Conservation (phyloP, 2,113 vertebrate genomes). For the Myotis brandtii region DNA sequence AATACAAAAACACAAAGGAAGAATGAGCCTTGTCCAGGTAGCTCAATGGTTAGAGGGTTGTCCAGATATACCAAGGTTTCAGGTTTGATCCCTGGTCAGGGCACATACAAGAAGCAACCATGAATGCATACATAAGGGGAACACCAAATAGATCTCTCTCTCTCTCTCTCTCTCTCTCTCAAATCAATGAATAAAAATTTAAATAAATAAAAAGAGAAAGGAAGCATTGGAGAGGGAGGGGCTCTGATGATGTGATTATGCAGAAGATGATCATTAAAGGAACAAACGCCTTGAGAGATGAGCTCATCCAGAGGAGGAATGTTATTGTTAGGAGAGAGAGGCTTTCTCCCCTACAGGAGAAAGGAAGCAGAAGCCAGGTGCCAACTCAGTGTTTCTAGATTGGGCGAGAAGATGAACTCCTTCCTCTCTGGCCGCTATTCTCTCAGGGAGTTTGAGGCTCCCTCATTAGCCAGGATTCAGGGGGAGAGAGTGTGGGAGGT, state of each 20-base stretch:
- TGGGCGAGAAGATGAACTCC: neutral
- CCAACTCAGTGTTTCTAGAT: neutral
- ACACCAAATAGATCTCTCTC: neutral
- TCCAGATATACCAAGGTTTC: neutral
- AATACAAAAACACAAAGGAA: neutral
- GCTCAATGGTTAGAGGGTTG: neutral
- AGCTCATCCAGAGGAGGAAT: neutral
- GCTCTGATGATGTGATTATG: neutral
- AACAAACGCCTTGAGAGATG: neutral
- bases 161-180: neutral
- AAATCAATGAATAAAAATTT: neutral
- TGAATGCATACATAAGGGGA: neutral
- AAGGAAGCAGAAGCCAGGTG: neutral
- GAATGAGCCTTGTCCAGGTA: neutral
- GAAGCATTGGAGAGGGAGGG: neutral
- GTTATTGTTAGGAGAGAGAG: neutral
- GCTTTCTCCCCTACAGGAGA: neutral
- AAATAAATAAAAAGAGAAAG: neutral
- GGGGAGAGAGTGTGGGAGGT: neutral
- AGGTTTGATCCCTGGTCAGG: neutral
- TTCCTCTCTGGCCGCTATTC: neutral
- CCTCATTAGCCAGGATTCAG: neutral
- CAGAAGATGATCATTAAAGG: neutral
- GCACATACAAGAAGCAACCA: neutral
- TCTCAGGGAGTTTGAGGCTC: neutral